These are phyloP conservation scores for Scolopax bukidnonensis DNA, from an alignment of 2,797 vertebrate species.

Conservation along the genomic window DNA sequence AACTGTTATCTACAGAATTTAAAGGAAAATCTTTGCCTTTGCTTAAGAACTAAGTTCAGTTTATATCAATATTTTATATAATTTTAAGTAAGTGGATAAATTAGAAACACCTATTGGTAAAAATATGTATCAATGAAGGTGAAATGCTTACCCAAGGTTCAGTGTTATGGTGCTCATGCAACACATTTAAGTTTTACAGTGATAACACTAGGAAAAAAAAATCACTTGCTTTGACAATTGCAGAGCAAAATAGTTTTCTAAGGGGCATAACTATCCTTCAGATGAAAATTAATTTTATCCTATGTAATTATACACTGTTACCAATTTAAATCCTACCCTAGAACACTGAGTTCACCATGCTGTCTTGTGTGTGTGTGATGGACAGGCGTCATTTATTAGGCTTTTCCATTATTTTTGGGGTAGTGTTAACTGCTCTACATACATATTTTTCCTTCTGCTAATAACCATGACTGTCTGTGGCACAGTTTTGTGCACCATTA, in stretches of 20 bases:
- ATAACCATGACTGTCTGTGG: not conserved
- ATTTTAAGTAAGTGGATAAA: not conserved
- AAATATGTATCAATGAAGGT: not conserved
- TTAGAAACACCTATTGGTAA: not conserved
- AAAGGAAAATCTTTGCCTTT: not conserved
- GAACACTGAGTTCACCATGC: not conserved
- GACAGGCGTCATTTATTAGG: not conserved
- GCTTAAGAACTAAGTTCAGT: not conserved
- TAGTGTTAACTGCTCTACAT: not conserved
- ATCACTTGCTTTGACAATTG: not conserved
- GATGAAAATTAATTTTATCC: constrained; percentile 23
- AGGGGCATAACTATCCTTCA: not conserved
- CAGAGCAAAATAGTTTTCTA: constrained; percentile 32
- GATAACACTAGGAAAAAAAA: not conserved
- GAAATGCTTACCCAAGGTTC: not conserved
- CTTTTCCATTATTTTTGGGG: not conserved
- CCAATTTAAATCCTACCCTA: constrained; percentile 27
- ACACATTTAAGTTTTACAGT: not conserved
- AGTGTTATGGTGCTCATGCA: not conserved
- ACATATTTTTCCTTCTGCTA: not conserved
- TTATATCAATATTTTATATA: not conserved
- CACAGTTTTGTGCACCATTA: not conserved
- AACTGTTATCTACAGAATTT: not conserved
- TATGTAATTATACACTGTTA: constrained; percentile 16
- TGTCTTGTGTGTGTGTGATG: not conserved